Evolutionary conservation across 2,797 vertebrate species (phyloP).

Genomic region (Rallus crepitans): DNA sequence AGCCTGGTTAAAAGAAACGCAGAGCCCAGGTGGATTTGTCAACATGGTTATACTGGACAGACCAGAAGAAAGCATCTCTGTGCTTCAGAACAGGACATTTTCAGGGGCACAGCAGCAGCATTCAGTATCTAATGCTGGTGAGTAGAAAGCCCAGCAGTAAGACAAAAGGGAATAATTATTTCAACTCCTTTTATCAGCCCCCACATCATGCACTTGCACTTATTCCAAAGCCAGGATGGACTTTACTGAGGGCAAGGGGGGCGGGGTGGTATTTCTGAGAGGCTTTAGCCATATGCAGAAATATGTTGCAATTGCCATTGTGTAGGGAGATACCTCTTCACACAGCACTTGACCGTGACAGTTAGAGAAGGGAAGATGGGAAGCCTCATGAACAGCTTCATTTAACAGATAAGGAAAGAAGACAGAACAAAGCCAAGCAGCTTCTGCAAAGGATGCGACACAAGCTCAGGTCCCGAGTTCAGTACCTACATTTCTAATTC

Average conservation of each 20-base stretch:
- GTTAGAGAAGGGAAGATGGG: neutral
- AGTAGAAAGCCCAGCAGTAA: neutral
- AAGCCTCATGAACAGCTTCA: neutral
- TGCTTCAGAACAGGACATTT: neutral
- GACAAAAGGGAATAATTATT: slow-evolving; percentile 22
- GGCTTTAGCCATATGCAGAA: neutral
- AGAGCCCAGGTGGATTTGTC: neutral
- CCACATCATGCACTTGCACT: neutral
- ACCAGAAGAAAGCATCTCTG: neutral
- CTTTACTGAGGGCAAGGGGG: neutral
- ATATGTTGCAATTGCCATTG: neutral
- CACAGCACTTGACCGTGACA: neutral
- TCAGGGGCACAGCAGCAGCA: neutral
- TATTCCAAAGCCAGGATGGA: neutral
- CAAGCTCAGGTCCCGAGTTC: neutral
- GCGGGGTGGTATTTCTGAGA: neutral
- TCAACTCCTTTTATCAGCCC: neutral
- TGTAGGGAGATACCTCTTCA: neutral
- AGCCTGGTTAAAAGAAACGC: neutral
- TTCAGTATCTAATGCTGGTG: neutral
- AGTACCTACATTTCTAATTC: slow-evolving; percentile 6
- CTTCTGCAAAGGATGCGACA: neutral
- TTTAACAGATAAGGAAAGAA: neutral
- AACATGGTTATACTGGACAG: neutral
- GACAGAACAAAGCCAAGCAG: neutral